Conservation (phyloP, 2,113 vertebrate species). For the Tylochromis polylepis region DNA sequence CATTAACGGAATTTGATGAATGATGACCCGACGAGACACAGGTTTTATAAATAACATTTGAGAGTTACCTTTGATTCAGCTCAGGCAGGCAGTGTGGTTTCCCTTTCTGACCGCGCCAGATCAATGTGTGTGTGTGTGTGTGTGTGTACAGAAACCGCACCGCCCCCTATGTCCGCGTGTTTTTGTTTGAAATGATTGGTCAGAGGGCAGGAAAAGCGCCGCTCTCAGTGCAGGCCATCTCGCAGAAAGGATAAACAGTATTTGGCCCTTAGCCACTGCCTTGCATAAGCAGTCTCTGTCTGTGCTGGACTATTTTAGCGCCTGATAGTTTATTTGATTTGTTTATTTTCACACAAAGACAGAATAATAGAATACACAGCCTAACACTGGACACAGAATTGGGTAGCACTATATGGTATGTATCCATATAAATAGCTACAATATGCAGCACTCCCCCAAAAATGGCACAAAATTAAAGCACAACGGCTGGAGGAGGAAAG, state of each 20-base stretch:
- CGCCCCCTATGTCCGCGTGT: constrained; percentile 44
- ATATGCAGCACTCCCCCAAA: background rate
- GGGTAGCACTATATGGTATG: background rate
- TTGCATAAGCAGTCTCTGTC: background rate
- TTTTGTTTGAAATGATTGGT: constrained; percentile 75
- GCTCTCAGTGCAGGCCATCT: background rate
- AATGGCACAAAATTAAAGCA: background rate
- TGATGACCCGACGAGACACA: background rate
- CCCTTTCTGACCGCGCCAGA: background rate
- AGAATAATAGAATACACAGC: background rate
- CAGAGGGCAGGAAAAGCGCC: constrained; percentile 9
- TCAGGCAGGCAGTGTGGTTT: background rate
- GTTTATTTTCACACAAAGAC: background rate
- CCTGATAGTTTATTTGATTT: background rate
- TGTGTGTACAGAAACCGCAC: background rate
- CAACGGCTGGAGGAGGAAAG: background rate
- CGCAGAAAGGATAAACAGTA: background rate
- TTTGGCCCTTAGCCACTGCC: background rate
- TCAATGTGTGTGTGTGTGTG: background rate
- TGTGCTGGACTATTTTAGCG: background rate
- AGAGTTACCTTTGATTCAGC: background rate
- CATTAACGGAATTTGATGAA: background rate
- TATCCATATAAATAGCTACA: background rate
- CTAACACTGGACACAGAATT: background rate
- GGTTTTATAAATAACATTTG: background rate